phyloP scores from a whole-genome alignment of 2,888 invertebrate genomes.

The Notocelia uddmanniana region DNA sequence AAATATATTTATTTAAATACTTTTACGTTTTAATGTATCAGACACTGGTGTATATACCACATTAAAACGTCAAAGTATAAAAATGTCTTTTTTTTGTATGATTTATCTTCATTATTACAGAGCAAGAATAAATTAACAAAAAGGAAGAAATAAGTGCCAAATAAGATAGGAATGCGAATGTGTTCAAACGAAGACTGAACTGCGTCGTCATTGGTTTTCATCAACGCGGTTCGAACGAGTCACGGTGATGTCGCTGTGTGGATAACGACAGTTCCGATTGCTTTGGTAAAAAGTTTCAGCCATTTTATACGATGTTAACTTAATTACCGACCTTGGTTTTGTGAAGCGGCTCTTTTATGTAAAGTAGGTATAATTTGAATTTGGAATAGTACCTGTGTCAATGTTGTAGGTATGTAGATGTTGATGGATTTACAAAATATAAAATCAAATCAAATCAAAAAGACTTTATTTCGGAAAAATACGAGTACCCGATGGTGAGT shows the following conservation, averaged over 20 bases:
- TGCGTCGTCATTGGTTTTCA: constrained; percentile 44
- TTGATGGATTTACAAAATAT: no score
- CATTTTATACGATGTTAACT: constrained; percentile 41
- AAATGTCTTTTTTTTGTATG: no score
- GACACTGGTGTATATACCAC: no score
- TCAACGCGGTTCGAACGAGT: constrained; percentile 29
- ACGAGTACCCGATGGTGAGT: no score
- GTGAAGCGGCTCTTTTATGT: constrained; percentile 7
- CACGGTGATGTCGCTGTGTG: constrained; percentile 34
- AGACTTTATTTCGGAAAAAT: no score
- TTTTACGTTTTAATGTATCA: no score
- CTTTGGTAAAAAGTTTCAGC: constrained; percentile 35
- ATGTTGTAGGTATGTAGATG: neutral
- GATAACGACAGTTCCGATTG: constrained; percentile 44
- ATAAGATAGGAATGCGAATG: constrained; percentile 16
- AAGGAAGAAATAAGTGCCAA: neutral
- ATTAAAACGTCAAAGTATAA: no score
- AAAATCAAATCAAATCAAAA: no score
- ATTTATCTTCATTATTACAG: no score
- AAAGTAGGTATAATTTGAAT: constrained; percentile 3
- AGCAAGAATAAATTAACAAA: no score
- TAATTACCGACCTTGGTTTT: constrained; percentile 29
- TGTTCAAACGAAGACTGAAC: constrained; percentile 28
- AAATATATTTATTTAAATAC: no score
- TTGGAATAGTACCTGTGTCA: neutral